Conservation (phyloP, 2,888 invertebrate species). For the Cryptophagus acutangulus region DNA sequence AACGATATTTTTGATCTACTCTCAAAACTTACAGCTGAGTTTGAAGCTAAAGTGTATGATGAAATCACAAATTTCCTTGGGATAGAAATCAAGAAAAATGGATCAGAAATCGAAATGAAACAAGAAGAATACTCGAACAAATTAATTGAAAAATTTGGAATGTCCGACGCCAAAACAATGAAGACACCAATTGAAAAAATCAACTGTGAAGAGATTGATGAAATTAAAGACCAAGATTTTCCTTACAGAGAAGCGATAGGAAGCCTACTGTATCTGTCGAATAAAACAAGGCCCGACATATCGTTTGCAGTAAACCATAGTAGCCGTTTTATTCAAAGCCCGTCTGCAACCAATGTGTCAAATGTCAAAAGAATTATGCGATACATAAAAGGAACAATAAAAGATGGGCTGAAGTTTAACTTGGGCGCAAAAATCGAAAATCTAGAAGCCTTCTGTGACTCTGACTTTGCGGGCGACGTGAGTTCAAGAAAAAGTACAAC, state of each 20-base stretch:
- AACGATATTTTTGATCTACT: not conserved
- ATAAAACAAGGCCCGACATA: slow-evolving; percentile 13
- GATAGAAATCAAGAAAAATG: too few species aligned
- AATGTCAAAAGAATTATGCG: slow-evolving; percentile 11
- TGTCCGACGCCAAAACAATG: too few species aligned
- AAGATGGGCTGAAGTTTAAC: not conserved
- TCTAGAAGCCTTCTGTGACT: slow-evolving; percentile 18
- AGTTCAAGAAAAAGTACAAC: slow-evolving; percentile 25
- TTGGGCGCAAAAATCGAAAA: not conserved
- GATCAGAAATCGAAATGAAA: too few species aligned
- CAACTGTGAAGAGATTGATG: too few species aligned
- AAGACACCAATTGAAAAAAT: too few species aligned
- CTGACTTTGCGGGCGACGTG: slow-evolving; percentile 23
- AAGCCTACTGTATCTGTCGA: slow-evolving; percentile 12
- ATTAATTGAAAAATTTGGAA: too few species aligned
- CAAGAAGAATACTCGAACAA: too few species aligned
- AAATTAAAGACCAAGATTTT: too few species aligned
- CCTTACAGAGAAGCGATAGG: slow-evolving; percentile 14
- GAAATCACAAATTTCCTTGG: too few species aligned
- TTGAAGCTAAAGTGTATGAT: slow-evolving; percentile 2
- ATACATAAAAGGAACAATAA: slow-evolving; percentile 9
- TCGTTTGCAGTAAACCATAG: slow-evolving; percentile 9
- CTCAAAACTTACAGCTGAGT: not conserved
- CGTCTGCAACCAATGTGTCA: slow-evolving; percentile 6
- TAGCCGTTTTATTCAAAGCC: slow-evolving; percentile 10